A percentile compares a stretch with the other conserved stretches of the same genome.
phyloP scores from a whole-genome alignment of 2,888 invertebrate genomes.

The Spodoptera exigua region DNA sequence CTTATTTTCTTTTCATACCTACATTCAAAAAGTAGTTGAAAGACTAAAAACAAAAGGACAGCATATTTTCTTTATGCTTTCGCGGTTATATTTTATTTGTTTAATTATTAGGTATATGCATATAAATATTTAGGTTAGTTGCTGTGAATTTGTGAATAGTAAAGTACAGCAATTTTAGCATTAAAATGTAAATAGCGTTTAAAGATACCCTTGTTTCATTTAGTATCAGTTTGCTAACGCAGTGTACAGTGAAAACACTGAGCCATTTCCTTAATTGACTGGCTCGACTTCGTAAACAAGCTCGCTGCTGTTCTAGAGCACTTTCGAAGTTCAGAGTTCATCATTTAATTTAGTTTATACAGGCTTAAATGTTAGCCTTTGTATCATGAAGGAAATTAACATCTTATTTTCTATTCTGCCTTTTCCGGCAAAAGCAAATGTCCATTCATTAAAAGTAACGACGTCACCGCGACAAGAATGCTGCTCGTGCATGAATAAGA shows the following conservation, averaged over 20 bases:
- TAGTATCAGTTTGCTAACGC: constrained; percentile 13
- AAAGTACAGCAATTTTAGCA: neutral
- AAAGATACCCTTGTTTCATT: constrained; percentile 27
- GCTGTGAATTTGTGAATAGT: neutral
- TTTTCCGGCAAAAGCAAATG: no score
- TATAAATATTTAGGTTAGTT: no score
- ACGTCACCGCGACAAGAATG: no score
- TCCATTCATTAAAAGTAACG: no score
- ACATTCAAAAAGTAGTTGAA: no score
- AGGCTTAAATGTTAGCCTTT: neutral
- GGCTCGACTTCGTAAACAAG: constrained; percentile 28
- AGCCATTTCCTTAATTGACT: constrained; percentile 43
- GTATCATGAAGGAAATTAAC: neutral
- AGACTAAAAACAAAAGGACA: no score
- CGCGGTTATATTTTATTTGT: no score
- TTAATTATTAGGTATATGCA: no score
- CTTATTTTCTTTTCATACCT: constrained; percentile 8
- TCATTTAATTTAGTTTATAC: constrained; percentile 15
- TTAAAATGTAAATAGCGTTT: constrained; percentile 8
- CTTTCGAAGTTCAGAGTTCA: constrained; percentile 13
- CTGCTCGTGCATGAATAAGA: no score
- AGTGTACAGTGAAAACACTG: constrained; percentile 30
- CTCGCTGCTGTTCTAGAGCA: constrained; percentile 25
- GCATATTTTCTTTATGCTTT: no score
- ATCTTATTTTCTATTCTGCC: neutral